Conservation (phyloP, 2,797 vertebrate species). For the Geotria australis region DNA sequence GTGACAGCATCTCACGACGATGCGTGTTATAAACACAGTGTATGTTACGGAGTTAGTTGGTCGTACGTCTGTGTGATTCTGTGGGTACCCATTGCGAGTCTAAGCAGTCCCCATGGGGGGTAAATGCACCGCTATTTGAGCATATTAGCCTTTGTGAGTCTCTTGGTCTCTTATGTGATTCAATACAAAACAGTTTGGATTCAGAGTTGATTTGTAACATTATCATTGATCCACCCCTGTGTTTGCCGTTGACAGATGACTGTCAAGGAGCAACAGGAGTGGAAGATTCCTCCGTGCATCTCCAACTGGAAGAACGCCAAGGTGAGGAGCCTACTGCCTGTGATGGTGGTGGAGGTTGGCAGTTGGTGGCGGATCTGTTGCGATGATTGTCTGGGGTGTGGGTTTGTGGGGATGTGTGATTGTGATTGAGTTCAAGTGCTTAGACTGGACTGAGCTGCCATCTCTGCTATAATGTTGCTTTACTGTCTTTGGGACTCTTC, state of each 20-base stretch:
- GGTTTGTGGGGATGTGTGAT: too few relatives aligned
- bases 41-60: too few relatives aligned
- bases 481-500: too few relatives aligned
- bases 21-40: too few relatives aligned
- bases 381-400: too few relatives aligned
- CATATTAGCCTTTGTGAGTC: not conserved
- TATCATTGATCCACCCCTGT: too few relatives aligned
- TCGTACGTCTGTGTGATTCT: not conserved
- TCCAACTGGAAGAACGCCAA: conserved; percentile 99
- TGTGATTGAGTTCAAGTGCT: too few relatives aligned
- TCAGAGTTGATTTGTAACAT: conserved; percentile 8
- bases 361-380: too few relatives aligned
- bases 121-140: not conserved
- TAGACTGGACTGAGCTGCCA: too few relatives aligned
- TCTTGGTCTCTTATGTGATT: not conserved
- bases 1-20: too few relatives aligned
- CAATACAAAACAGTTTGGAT: not conserved
- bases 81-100: not conserved
- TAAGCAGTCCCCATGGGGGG: not conserved
- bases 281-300: conserved; percentile 97
- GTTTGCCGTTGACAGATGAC: conserved; percentile 29
- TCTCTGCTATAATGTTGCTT: too few relatives aligned
- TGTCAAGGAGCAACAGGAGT: conserved; percentile 90
- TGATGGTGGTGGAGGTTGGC: too few relatives aligned
- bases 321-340: conserved; percentile 14